Base-by-base conservation (phyloP, 2,797 vertebrate genomes). In the Moxostoma hubbsi region DNA sequence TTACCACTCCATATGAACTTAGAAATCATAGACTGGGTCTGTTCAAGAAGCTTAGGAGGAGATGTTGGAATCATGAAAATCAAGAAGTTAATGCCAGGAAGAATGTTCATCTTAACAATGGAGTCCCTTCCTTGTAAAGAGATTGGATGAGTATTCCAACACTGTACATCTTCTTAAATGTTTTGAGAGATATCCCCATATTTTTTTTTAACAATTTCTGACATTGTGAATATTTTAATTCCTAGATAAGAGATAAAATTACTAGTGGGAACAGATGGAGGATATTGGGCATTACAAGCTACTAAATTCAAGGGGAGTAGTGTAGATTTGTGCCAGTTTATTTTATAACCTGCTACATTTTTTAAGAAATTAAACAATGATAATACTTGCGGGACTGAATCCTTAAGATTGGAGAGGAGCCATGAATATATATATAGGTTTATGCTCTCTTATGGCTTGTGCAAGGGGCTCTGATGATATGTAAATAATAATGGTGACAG, bases 71-170 rank as follows among this genome's bases (percentile, higher is more conserved):
- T 58, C 55, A 58, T 58, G 15, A 58, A 58, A 18, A 16, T 15
- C 7, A 58, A 58, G 15, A 18, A 9, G 18, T 10, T 58, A 4
- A 9, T 8, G n/a, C 8, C 8, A 16, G 57, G 57, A 36, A 64
- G 36, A 63, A 75, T 54, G 15, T 74, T 62, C 47, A 63, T 75
- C 9, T 64, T 53, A 75, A 75, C 13, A 1, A 75, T 13, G 9
- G 13, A 64, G 50, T 51, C 49, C 24, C 50, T 66, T 13, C 12
- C 73, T 15, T 66, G 49, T 6, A 75, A 51, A 65, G 62, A 64
- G 46, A 50, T 43, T 36, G 15, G n/a, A 4, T 47, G 10, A 15
- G n/a, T 47, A 36, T 54, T 51, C 61, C 73, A 64, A 12, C 8
- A 13, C n/a, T 15, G 24, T 6, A 75, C 16, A 36, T 49, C 36